Conservation (phyloP, 2,797 vertebrate genomes). For the Thunnus albacares region DNA sequence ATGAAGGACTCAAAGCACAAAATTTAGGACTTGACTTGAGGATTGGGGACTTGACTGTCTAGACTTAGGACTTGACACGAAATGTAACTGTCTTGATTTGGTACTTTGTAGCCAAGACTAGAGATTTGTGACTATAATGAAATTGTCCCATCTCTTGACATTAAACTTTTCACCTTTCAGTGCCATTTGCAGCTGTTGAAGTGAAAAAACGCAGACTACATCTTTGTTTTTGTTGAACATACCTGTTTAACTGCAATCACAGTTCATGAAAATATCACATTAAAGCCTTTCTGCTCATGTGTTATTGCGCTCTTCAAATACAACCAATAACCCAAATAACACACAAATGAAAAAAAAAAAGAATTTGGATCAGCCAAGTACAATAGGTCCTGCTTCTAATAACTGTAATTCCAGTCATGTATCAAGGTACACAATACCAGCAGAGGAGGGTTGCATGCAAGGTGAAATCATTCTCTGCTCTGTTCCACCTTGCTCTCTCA, state of each 20-base stretch:
- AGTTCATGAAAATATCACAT: slow-evolving; percentile 64
- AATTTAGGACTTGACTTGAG: neutral
- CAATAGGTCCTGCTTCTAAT: slow-evolving; percentile 64
- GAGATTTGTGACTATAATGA: neutral
- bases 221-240: slow-evolving; percentile 32
- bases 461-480: slow-evolving; percentile 80
- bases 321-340: slow-evolving; percentile 55
- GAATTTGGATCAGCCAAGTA: slow-evolving; percentile 36
- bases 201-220: slow-evolving; percentile 16
- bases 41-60: neutral
- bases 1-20: neutral
- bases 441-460: slow-evolving; percentile 74
- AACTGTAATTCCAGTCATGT: slow-evolving; percentile 52
- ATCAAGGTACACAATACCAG: slow-evolving; percentile 47
- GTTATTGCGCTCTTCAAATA: slow-evolving; percentile 41
- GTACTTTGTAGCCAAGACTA: neutral
- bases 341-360: slow-evolving; percentile 25
- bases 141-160: neutral
- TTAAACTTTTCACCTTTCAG: neutral
- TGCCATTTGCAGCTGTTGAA: slow-evolving; percentile 16
- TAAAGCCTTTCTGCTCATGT: slow-evolving; percentile 37
- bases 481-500: slow-evolving; percentile 66
- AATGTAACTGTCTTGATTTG: neutral
- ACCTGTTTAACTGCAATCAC: slow-evolving; percentile 39
- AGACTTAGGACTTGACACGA: neutral